Base-by-base conservation (phyloP, 2,797 vertebrate species). In the Halcyon leucocephala region DNA sequence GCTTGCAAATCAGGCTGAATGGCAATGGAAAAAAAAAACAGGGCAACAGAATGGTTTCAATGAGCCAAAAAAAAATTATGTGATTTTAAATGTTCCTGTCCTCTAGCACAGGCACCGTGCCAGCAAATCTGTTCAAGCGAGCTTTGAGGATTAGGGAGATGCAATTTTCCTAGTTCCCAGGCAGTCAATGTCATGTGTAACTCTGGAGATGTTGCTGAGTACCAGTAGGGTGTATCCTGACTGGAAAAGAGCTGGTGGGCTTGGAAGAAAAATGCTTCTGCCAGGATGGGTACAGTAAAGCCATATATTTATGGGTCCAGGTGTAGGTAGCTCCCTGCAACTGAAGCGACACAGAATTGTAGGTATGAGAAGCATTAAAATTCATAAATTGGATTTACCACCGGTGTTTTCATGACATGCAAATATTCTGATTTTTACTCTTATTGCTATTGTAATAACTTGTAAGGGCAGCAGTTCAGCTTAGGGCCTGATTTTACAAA, bases 1-100 rank as follows among this genome's bases (percentile, higher is more conserved):
- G 69, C 94, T 97, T 97, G 96, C 96, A 97, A 98, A 97, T 97
- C 88, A 97, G 91, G 66, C 96, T 98, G 97, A 98, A 96, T 97
- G 97, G 95, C 92, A 97, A 90, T 91, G 92, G 87, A 86, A 90
- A 89, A 91, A 91, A 35, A 35, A 96, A 96, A 70, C 90, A 93
- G 94, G 97, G 46, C 54, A 89, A 91, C 71, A 97, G 97, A 98
- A 97, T 89, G 78, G 94, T 95, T 97, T 96, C 96, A 96, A 96
- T 96, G 97, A 98, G 97, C 97, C 98, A 98, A 97, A 97, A 46
- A 31, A 96, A 98, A 97, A 83, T 82, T 71, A 93, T 94, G 95
- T 92, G 96, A 95, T 96, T 98, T 97, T 93, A 94, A 97, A 96
- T 95, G 97, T 88, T 95, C 95, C 91, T 88, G 93, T 96, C 96